phyloP scores from a whole-genome alignment of 1,140 invertebrate species.

The Leptinotarsa texana region DNA sequence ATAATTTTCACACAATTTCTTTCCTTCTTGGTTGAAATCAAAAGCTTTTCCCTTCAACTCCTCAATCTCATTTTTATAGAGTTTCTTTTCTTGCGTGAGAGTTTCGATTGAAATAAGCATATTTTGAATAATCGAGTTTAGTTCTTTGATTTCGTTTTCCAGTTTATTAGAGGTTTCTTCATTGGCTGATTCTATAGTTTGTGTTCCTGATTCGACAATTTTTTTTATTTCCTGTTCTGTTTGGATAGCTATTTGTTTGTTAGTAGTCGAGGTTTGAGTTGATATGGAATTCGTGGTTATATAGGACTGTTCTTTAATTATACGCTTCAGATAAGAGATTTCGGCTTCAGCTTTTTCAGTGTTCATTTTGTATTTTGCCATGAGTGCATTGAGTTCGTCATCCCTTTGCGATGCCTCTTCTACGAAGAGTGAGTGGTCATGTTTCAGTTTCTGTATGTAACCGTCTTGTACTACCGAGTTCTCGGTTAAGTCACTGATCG shows the following conservation, averaged over 20 bases:
- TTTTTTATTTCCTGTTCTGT: no score
- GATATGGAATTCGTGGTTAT: no score
- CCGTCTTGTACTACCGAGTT: background rate
- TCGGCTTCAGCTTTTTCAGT: no score
- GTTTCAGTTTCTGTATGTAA: conserved; percentile 5
- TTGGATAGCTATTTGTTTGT: no score
- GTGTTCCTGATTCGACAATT: no score
- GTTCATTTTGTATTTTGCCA: background rate
- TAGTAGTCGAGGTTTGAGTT: no score
- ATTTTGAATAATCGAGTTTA: background rate
- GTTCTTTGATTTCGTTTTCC: background rate
- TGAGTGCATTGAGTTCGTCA: background rate
- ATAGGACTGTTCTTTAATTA: no score
- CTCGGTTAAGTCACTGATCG: background rate
- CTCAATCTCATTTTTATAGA: background rate
- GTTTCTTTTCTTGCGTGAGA: background rate
- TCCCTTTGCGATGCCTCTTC: conserved; percentile 1
- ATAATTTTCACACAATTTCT: no score
- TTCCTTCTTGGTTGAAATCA: background rate
- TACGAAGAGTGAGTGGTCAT: background rate
- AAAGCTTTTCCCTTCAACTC: background rate
- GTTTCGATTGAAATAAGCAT: background rate
- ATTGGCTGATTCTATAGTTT: no score
- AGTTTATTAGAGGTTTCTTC: background rate
- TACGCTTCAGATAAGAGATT: no score